phyloP scores from a whole-genome alignment of 2,113 vertebrate species.

The Pterocles burchelli region DNA sequence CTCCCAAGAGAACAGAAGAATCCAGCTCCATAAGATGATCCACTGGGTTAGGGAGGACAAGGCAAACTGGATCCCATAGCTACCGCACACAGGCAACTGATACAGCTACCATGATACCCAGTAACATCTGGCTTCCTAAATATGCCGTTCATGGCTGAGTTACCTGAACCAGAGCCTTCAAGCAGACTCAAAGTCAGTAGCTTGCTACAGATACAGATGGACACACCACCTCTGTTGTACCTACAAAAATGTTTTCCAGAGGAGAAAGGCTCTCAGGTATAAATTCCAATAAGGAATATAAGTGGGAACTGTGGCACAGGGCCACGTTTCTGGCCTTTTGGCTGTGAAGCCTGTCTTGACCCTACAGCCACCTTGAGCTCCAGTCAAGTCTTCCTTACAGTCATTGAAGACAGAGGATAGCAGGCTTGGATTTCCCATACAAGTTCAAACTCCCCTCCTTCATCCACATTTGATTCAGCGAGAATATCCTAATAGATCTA shows the following conservation, averaged over 20 bases:
- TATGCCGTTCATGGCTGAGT: not conserved
- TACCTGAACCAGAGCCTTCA: not conserved
- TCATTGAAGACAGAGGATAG: not conserved
- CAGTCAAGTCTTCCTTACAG: not conserved
- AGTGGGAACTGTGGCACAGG: accelerated
- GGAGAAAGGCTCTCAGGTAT: not conserved
- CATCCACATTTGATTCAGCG: not conserved
- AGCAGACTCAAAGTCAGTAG: not conserved
- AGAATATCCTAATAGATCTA: not conserved
- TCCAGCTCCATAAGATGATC: not conserved
- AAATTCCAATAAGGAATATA: not conserved
- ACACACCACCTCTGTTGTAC: not conserved
- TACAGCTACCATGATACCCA: not conserved
- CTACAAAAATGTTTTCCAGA: not conserved
- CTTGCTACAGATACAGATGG: not conserved
- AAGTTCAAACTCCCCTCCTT: not conserved
- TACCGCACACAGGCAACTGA: not conserved
- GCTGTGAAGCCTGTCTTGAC: not conserved
- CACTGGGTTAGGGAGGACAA: not conserved
- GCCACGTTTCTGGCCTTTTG: not conserved
- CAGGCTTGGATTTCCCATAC: not conserved
- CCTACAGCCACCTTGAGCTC: not conserved
- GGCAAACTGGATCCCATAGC: not conserved
- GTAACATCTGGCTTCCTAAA: not conserved
- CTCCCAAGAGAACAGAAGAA: not conserved